Percentiles rank a stretch among this genome's conserved stretches.
Conservation (phyloP, 2,888 invertebrate genomes). For the Acleris cristana region DNA sequence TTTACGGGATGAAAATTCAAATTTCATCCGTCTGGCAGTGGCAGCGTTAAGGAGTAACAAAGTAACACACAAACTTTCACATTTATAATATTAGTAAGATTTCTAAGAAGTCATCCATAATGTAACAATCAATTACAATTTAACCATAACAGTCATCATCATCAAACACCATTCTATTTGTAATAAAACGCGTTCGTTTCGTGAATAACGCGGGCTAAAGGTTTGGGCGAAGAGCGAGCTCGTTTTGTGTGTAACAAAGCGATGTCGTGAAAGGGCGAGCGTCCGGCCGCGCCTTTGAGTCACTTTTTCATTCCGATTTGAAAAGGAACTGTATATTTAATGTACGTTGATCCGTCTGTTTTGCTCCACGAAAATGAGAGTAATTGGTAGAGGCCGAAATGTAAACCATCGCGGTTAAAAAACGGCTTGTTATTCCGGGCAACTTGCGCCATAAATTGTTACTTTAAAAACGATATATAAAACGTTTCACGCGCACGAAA, state of each 20-base stretch:
- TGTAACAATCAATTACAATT: too few relatives aligned
- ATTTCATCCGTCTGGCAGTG: too few relatives aligned
- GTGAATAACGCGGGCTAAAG: conserved; percentile 9
- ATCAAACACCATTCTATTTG: neutral
- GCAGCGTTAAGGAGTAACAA: too few relatives aligned
- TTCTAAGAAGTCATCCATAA: too few relatives aligned
- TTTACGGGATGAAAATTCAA: too few relatives aligned
- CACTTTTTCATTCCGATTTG: conserved; percentile 34
- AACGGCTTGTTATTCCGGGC: conserved; percentile 9
- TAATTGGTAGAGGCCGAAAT: conserved; percentile 22
- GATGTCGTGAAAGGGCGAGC: conserved; percentile 21
- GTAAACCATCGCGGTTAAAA: conserved; percentile 17
- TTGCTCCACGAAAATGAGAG: conserved; percentile 2
- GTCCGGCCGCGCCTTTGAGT: conserved; percentile 22
- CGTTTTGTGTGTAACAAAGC: conserved; percentile 21
- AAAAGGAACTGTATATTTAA: conserved; percentile 27
- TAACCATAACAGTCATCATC: too few relatives aligned
- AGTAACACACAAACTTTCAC: too few relatives aligned
- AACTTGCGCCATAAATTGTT: conserved; percentile 29
- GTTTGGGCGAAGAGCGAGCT: conserved; percentile 25
- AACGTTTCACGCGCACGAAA: conserved; percentile 17
- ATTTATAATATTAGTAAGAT: too few relatives aligned
- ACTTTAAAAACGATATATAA: conserved; percentile 15
- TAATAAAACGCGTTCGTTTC: neutral
- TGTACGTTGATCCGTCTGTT: conserved; percentile 20